Evolutionary conservation across 2,113 vertebrate species (phyloP), one percentile per base, ranked within the genome.

Genomic region (Clinocottus analis): DNA sequence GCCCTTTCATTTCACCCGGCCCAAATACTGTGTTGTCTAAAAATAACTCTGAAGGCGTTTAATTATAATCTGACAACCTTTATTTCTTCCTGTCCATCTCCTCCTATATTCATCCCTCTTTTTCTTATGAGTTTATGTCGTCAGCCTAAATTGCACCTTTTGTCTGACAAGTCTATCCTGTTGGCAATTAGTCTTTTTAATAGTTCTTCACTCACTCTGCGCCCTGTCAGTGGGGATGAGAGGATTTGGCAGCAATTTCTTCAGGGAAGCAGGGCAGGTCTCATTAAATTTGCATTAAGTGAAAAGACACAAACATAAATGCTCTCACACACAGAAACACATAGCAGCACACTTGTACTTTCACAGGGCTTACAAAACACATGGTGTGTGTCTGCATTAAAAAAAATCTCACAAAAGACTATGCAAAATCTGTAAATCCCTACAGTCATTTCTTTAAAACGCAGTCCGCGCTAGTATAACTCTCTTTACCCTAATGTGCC

Each of bases 241-340:
- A 91, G 93, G 91, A 91, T 93, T 91, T 92, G 75, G 31, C 78
- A 77, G 90, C 51, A 88, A 85, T 94, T 86, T 93, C 91, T 90
- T 83, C 70, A 85, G 93, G 93, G 91, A 59, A 90, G 85, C 73
- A 84, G 90, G 88, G 68, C 85, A 10, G 81, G 78, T 87, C 92
- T 94, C 92, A 95, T 95, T 93, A 95, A 93, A 94, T 93, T 91
- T 93, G 80, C 87, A 92, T 93, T 91, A 91, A 85, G 80, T 78
- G 59, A 76, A 77, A 86, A 77, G 68, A 75, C 51, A 61, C 72
- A 65, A 33, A 47, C 29, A 8, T 29, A 33, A 51, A 75, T 29
- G 72, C 68, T 31, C 43, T 13, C 73, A 60, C 74, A 72, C 78
- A 83, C 59, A 80, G 43, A 45, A 45, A 63, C 74, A 43, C 83